Conservation (phyloP, 2,113 vertebrate genomes). For the Gymnarchus niloticus region DNA sequence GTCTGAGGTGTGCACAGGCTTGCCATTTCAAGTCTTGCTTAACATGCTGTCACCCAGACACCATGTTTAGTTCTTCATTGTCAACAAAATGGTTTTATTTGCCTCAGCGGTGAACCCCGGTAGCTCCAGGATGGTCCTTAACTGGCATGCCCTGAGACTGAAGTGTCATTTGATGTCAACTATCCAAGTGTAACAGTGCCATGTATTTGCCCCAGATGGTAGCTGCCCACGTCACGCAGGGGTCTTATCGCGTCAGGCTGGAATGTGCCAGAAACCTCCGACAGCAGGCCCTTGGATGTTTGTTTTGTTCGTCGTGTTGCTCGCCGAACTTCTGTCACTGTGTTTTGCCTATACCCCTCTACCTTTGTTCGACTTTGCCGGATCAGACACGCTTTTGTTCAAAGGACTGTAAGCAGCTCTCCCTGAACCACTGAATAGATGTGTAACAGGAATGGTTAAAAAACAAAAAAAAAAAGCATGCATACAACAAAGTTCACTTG, state of each 20-base stretch:
- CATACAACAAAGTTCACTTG: not conserved
- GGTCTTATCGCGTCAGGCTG: not conserved
- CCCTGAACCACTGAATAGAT: not conserved
- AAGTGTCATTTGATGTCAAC: not conserved
- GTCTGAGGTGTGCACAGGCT: not conserved
- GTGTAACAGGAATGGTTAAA: not conserved
- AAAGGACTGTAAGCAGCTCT: not conserved
- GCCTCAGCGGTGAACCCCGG: too few species aligned
- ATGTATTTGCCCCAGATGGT: not conserved
- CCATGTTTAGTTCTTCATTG: not conserved
- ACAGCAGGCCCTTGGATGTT: not conserved
- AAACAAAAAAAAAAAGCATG: too few species aligned
- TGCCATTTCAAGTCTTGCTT: not conserved
- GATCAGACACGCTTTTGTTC: not conserved
- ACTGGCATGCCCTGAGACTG: too few species aligned
- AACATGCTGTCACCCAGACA: not conserved
- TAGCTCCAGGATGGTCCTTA: too few species aligned
- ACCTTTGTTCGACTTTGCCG: not conserved
- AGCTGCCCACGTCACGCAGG: too few species aligned
- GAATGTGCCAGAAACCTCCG: not conserved
- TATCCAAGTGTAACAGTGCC: not conserved
- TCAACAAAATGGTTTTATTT: too few species aligned
- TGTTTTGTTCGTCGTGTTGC: too few species aligned
- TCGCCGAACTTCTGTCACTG: not conserved
- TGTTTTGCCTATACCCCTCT: not conserved